phyloP scores from a whole-genome alignment of 2,888 invertebrate species.

The Leptogaster cylindrica region DNA sequence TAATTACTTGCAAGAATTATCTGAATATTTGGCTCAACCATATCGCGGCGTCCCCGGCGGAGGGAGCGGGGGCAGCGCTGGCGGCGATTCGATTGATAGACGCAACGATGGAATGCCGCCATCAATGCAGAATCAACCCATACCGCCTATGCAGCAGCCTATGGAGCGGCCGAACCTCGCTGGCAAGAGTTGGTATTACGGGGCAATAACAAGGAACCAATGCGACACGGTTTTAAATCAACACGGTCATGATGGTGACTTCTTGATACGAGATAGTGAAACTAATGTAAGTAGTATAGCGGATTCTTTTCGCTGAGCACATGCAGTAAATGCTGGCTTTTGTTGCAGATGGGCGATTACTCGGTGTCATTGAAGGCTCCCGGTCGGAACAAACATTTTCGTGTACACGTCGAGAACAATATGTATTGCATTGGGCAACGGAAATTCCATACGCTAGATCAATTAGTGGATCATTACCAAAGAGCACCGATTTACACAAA shows the following conservation, averaged over 20 bases:
- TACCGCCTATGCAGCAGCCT: conserved; percentile 56
- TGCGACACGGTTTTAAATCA: conserved; percentile 95
- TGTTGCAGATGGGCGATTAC: conserved; percentile 91
- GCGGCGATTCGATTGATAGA: conserved; percentile 65
- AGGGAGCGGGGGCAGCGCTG: conserved; percentile 60
- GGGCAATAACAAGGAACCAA: conserved; percentile 92
- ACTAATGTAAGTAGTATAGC: conserved; percentile 81
- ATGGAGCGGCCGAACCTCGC: conserved; percentile 75
- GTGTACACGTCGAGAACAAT: conserved; percentile 92
- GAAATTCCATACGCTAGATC: conserved; percentile 94
- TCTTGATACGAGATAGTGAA: conserved; percentile 97
- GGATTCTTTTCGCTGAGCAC: background rate
- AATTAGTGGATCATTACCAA: conserved; percentile 97
- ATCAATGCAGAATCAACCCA: conserved; percentile 52
- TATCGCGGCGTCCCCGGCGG: conserved; percentile 68
- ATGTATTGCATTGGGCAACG: conserved; percentile 98
- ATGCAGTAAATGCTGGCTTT: conserved; percentile 9
- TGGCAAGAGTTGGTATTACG: conserved; percentile 96
- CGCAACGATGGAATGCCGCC: conserved; percentile 60
- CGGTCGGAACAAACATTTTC: conserved; percentile 98
- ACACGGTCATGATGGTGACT: conserved; percentile 97
- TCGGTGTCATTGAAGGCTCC: conserved; percentile 98
- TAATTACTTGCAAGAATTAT: conserved; percentile 91
- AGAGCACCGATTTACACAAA: conserved; percentile 98
- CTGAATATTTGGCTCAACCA: conserved; percentile 86